Percentiles rank a stretch among this genome's conserved stretches.
Conservation (phyloP, 1,140 invertebrate species). For the Ladona fulva region DNA sequence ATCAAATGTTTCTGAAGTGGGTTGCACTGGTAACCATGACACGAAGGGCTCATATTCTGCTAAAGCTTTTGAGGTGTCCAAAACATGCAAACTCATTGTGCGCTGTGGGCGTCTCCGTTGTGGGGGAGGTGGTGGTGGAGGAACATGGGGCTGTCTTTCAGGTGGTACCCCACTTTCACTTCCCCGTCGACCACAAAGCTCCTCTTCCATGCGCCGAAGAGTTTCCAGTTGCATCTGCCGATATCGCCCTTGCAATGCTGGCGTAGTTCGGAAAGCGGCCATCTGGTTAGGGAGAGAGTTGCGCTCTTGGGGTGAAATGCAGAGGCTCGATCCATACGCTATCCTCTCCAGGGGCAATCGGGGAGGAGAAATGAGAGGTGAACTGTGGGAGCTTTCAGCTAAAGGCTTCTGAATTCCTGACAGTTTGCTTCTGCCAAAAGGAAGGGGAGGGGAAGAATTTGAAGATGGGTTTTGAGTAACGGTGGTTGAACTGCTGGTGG, state of each 20-base stretch:
- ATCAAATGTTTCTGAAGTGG: conserved; percentile 37
- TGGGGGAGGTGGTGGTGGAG: conserved; percentile 1
- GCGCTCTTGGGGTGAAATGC: not conserved
- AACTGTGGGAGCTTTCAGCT: no score
- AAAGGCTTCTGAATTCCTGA: no score
- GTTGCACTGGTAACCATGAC: conserved; percentile 65
- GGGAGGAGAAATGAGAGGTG: no score
- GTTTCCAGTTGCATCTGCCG: conserved; percentile 51
- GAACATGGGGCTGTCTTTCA: conserved; percentile 1
- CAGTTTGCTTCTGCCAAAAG: no score
- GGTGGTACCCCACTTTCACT: not conserved
- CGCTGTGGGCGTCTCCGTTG: conserved; percentile 36
- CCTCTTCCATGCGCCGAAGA: conserved; percentile 49
- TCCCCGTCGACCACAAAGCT: conserved; percentile 35
- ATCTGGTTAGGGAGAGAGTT: not conserved
- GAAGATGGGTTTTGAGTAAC: no score
- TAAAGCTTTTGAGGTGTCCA: conserved; percentile 65
- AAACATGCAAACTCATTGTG: conserved; percentile 70
- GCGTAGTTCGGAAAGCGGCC: conserved; percentile 22
- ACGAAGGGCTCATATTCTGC: conserved; percentile 49
- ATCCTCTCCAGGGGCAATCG: not conserved
- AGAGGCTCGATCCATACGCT: not conserved
- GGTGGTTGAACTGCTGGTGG: no score
- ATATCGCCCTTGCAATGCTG: conserved; percentile 31
- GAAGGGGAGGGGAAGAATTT: no score